Conservation (phyloP, 2,113 vertebrate species). For the Leucosticte australis region DNA sequence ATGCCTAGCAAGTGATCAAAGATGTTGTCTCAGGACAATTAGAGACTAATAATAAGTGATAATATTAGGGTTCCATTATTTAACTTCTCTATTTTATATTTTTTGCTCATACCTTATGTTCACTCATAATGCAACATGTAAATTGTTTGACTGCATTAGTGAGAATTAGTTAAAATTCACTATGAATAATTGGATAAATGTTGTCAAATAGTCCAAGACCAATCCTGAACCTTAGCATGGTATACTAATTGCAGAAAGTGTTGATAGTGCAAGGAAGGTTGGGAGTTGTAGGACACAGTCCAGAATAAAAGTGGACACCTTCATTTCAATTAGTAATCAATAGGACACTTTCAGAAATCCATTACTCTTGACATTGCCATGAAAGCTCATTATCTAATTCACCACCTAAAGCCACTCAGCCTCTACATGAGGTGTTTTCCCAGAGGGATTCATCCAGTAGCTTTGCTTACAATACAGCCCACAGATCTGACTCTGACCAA, state of each 20-base stretch:
- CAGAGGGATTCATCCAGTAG: not conserved
- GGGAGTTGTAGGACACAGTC: not conserved
- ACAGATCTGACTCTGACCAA: not conserved
- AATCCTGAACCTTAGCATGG: not conserved
- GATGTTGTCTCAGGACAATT: not conserved
- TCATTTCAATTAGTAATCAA: not conserved
- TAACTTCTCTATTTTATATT: not conserved
- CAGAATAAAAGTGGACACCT: not conserved
- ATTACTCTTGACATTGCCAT: not conserved
- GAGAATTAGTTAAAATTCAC: not conserved
- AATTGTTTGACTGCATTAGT: not conserved
- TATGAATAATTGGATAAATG: not conserved
- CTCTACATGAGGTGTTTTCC: not conserved
- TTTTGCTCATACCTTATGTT: not conserved
- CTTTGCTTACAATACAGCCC: not conserved
- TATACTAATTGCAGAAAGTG: not conserved
- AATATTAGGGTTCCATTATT: not conserved
- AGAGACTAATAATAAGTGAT: not conserved
- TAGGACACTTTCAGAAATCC: not conserved
- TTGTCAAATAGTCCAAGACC: not conserved
- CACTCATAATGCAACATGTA: rapidly evolving
- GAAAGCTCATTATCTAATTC: not conserved
- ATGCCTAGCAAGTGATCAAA: not conserved
- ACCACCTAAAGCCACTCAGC: not conserved
- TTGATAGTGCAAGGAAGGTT: not conserved